Evolutionary conservation across 2,113 vertebrate species (phyloP).

Genomic region (Nycticebus coucang): DNA sequence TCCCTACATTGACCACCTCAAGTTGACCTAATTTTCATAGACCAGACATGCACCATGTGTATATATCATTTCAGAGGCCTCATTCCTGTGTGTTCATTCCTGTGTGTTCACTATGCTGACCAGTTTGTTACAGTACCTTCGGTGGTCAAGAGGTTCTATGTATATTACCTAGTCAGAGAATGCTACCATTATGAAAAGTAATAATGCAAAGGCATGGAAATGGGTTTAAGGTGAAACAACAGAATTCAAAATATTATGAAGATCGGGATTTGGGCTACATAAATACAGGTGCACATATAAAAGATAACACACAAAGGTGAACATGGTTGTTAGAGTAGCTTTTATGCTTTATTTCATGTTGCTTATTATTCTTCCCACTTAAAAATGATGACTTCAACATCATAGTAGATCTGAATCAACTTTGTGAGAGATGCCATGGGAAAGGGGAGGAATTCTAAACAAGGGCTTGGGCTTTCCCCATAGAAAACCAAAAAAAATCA

Average conservation of each 20-base stretch:
- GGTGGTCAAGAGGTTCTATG: too few relatives aligned
- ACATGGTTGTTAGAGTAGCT: neutral
- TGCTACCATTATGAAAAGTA: neutral
- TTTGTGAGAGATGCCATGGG: neutral
- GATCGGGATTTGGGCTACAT: neutral
- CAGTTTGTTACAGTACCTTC: too few relatives aligned
- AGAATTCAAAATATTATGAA: neutral
- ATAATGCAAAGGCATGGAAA: neutral
- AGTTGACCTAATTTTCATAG: too few relatives aligned
- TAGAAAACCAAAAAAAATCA: neutral
- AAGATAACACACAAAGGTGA: neutral
- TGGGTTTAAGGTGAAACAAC: neutral
- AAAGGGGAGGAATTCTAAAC: neutral
- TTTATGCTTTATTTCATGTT: neutral
- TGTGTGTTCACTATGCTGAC: too few relatives aligned
- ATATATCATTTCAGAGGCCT: too few relatives aligned
- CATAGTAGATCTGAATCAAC: neutral
- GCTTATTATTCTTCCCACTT: neutral
- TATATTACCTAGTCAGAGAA: neutral
- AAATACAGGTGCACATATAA: neutral
- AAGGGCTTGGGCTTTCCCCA: neutral
- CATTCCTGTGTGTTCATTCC: too few relatives aligned
- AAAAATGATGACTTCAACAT: neutral
- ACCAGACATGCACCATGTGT: too few relatives aligned
- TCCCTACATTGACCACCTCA: too few relatives aligned